Percentiles rank a stretch among this genome's conserved stretches.
These are phyloP conservation scores for Meda fulgida DNA, from an alignment of 2,797 vertebrate genomes.

Conservation along the genomic window DNA sequence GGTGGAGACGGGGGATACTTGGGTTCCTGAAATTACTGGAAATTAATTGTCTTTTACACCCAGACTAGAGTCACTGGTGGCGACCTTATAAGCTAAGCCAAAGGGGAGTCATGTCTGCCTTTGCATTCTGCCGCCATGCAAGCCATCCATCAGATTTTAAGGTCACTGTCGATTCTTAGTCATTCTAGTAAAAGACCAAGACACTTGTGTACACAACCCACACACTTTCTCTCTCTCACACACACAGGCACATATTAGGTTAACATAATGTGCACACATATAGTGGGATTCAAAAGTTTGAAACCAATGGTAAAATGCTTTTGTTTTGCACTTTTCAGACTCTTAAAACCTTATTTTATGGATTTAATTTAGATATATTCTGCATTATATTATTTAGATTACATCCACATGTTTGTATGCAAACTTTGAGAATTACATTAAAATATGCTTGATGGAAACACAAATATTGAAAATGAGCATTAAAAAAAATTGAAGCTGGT, in stretches of 20 bases:
- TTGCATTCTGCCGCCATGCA: conserved; percentile 72
- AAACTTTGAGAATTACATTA: not conserved
- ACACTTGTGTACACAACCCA: conserved; percentile 43
- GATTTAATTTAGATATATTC: not conserved
- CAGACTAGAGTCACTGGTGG: conserved; percentile 67
- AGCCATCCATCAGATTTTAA: conserved; percentile 81
- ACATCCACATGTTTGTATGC: not conserved
- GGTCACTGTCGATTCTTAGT: conserved; percentile 78
- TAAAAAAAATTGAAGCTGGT: not conserved
- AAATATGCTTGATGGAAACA: not conserved
- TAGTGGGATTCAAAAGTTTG: not conserved
- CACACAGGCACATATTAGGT: not conserved
- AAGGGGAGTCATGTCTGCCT: conserved; percentile 65
- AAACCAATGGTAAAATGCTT: not conserved
- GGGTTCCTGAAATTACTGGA: conserved; percentile 69
- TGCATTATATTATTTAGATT: not conserved
- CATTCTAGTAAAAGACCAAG: conserved; percentile 72
- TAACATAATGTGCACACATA: not conserved
- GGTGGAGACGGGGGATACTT: conserved; percentile 64
- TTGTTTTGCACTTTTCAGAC: not conserved
- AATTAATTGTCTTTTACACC: conserved; percentile 70
- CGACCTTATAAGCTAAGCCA: conserved; percentile 80
- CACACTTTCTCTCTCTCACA: conserved; percentile 15
- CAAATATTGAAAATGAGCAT: not conserved
- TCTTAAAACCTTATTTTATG: not conserved